Conservation (phyloP, 1,140 invertebrate genomes). For the Hyles vespertilio region DNA sequence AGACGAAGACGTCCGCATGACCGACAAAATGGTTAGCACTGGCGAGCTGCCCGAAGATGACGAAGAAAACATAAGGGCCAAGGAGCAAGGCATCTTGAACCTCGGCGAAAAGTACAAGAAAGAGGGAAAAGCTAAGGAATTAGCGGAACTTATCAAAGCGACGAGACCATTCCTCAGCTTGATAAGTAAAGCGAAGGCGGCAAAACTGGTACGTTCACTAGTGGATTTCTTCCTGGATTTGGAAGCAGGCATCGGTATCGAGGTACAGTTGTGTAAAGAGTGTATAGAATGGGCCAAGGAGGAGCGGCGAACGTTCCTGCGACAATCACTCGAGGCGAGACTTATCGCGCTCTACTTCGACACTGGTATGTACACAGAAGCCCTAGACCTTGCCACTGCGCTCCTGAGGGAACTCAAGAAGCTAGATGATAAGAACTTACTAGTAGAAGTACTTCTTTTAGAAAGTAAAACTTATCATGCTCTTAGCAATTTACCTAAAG, state of each 20-base stretch:
- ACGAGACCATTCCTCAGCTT: conserved; percentile 94
- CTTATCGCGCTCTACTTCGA: conserved; percentile 97
- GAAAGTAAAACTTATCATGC: conserved; percentile 99
- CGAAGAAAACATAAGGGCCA: conserved; percentile 90
- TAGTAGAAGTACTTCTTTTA: conserved; percentile 97
- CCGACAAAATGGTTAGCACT: conserved; percentile 84
- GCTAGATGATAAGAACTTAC: conserved; percentile 98
- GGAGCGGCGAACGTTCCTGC: conserved; percentile 96
- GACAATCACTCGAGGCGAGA: conserved; percentile 96
- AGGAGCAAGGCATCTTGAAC: conserved; percentile 93
- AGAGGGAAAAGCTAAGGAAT: conserved; percentile 94
- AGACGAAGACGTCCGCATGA: conserved; percentile 82
- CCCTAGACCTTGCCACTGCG: conserved; percentile 87
- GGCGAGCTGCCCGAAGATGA: conserved; percentile 84
- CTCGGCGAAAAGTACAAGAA: conserved; percentile 93
- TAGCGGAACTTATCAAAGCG: conserved; percentile 94
- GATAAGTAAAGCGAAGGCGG: conserved; percentile 99
- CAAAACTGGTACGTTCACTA: conserved; percentile 96
- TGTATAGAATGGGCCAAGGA: conserved; percentile 99
- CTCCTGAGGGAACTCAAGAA: conserved; percentile 98
- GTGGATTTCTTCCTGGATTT: conserved; percentile 99
- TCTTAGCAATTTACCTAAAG: conserved; percentile 96
- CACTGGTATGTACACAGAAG: conserved; percentile 92
- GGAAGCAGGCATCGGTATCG: conserved; percentile 94
- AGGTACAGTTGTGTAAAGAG: conserved; percentile 94